Evolutionary conservation across 2,888 invertebrate species (phyloP), one percentile per base, ranked within the genome.

Genomic region (Thereva unica): DNA sequence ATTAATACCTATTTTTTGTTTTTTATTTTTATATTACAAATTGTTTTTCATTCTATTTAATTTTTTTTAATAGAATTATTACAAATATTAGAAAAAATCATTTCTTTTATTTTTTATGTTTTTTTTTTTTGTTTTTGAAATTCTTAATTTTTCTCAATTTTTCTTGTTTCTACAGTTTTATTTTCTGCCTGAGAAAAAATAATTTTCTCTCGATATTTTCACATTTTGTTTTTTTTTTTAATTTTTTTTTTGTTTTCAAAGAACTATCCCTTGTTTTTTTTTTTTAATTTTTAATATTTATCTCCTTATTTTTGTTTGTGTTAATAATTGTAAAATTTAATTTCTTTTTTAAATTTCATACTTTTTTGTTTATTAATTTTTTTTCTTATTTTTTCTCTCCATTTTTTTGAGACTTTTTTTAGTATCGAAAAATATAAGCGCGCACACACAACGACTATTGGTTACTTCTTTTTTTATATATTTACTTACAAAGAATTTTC

Each of bases 381-480:
- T 8, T 52, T 35, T 41, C 40, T 41, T 63, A 52, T 63, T 40
- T 41, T 40, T 50, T 63, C 47, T 59, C 67, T 53, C 41, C 57
- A 61, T 67, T 12, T 49, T 66, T 52, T 50, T 64, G 42, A 38
- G 42, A 38, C 35, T 44, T 64, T 65, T 63, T 67, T 61, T 67
- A 64, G 65, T 67, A 69, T 67, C 65, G 67, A 67, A 69, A 69
- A 69, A 69, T 69, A 69, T 67, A 68, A 65, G 69, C 69, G 69
- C 23, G 23, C 69, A 69, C 69, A 67, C 69, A 69, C 69, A 69
- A 69, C 69, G 67, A 69, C 65, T 69, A 69, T 56, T 59, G 53
- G 23, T 23, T 23, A 23, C 23, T 23, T 23, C 23, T 41, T 50
- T 52, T 63, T 55, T 49, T 55, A n/a, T 10, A 56, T 40, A 35